Evolutionary conservation across 2,797 vertebrate genomes (phyloP).

Genomic region (Microctenopoma stevenorrisi): DNA sequence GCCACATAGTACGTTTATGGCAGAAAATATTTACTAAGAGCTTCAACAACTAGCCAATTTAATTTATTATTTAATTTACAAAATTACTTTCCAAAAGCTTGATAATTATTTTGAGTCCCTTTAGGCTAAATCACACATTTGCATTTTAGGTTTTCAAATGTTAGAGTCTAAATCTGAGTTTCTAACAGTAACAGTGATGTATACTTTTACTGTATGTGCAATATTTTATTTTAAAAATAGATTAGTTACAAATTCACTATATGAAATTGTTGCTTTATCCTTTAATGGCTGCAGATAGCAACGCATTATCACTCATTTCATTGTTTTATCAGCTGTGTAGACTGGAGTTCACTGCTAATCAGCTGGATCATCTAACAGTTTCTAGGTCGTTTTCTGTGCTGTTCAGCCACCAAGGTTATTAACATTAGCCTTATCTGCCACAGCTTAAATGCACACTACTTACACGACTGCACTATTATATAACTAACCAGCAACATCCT

Average conservation of each 20-base stretch:
- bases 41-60: background rate
- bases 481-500: background rate
- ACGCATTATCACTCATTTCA: background rate
- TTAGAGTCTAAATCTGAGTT: too few relatives aligned
- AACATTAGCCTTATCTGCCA: conserved; percentile 32
- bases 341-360: background rate
- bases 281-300: background rate
- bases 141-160: background rate
- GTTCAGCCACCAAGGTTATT: conserved; percentile 21
- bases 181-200: too few relatives aligned
- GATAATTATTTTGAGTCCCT: too few relatives aligned
- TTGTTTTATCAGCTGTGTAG: background rate
- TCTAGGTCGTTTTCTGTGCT: background rate
- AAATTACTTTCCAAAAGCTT: too few relatives aligned
- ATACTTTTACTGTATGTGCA: too few relatives aligned
- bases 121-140: too few relatives aligned
- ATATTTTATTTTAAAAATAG: too few relatives aligned
- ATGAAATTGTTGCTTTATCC: background rate
- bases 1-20: background rate
- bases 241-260: too few relatives aligned
- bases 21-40: background rate
- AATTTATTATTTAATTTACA: too few relatives aligned
- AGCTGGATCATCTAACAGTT: background rate
- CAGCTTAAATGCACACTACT: conserved; percentile 6
- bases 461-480: background rate